phyloP scores from a whole-genome alignment of 2,113 vertebrate species.

The Picathartes gymnocephalus region DNA sequence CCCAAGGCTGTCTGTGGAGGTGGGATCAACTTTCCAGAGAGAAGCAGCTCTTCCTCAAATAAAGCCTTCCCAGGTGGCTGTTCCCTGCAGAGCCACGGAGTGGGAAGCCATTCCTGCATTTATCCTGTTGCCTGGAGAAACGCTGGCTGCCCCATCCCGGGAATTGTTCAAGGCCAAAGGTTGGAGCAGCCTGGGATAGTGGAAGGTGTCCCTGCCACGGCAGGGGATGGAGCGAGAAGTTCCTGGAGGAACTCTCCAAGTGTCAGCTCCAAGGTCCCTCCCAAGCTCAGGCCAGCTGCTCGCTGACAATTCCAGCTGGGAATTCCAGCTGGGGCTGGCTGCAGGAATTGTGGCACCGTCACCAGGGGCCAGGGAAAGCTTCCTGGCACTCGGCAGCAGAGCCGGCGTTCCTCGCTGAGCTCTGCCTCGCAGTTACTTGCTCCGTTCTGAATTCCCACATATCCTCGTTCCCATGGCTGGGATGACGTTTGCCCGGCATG shows the following conservation, averaged over 20 bases:
- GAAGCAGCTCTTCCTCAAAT: background rate
- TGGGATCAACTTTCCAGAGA: background rate
- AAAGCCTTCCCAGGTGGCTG: background rate
- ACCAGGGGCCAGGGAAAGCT: background rate
- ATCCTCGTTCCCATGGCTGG: background rate
- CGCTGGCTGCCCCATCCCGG: background rate
- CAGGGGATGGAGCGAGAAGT: background rate
- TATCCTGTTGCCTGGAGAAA: background rate
- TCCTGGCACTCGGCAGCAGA: background rate
- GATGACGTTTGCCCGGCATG: constrained; percentile 17
- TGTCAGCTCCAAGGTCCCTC: background rate
- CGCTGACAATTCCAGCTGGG: background rate
- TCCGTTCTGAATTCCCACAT: background rate
- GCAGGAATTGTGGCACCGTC: background rate
- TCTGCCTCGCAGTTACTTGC: background rate
- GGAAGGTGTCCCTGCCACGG: too few species aligned
- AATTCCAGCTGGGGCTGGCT: background rate
- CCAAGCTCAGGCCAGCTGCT: background rate
- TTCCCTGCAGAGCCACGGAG: background rate
- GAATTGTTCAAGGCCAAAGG: background rate
- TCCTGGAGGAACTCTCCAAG: too few species aligned
- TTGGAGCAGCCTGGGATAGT: background rate
- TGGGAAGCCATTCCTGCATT: too few species aligned
- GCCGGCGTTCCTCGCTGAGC: background rate
- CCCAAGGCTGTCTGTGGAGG: background rate